phyloP scores from a whole-genome alignment of 2,113 vertebrate genomes.

The Mesocricetus auratus region DNA sequence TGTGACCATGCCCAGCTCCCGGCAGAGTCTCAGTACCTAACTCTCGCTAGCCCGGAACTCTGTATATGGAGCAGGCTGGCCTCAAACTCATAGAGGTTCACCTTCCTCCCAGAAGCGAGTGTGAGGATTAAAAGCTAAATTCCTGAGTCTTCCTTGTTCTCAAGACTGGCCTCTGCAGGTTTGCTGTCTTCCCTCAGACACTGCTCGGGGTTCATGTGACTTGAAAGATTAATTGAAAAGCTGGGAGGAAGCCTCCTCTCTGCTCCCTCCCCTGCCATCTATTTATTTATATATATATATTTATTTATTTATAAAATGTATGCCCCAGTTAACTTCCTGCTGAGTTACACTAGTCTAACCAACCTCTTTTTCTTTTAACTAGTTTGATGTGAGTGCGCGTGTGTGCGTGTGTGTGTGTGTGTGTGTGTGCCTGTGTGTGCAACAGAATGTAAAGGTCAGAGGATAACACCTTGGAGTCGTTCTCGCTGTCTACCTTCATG shows the following conservation, averaged over 20 bases:
- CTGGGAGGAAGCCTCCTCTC: not conserved
- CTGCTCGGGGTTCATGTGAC: not conserved
- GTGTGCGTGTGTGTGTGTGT: not conserved
- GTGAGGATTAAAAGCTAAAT: not conserved
- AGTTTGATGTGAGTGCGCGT: not conserved
- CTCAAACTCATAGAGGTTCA: not conserved
- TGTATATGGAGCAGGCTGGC: not conserved
- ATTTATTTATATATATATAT: not conserved
- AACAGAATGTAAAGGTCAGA: not conserved
- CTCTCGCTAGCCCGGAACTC: not conserved
- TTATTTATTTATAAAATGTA: not conserved
- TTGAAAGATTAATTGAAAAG: not conserved
- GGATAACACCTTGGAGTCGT: too few species aligned
- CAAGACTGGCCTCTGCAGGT: not conserved
- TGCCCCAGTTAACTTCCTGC: not conserved
- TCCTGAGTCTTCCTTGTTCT: not conserved
- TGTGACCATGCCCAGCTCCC: not conserved
- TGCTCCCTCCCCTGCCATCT: not conserved
- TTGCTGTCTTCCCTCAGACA: not conserved
- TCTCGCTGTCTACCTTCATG: not conserved
- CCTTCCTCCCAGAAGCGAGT: not conserved
- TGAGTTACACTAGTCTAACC: not conserved
- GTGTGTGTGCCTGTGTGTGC: not conserved
- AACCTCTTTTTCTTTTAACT: not conserved
- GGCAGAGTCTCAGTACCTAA: not conserved